Conservation (phyloP, 2,113 vertebrate species). For the Polypterus senegalus region DNA sequence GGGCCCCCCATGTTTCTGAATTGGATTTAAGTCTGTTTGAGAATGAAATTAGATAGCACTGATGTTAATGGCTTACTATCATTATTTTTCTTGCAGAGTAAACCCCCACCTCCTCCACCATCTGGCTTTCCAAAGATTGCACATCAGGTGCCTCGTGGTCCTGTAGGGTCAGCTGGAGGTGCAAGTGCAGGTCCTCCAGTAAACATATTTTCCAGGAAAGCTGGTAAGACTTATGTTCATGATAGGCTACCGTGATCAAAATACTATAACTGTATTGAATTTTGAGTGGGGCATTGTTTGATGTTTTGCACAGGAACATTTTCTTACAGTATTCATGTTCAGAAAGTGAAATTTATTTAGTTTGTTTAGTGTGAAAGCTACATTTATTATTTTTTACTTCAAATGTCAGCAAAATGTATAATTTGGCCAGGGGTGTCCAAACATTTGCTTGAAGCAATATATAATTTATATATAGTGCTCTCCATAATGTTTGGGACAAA, state of each 20-base stretch:
- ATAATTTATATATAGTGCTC: no score
- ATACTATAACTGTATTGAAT: background rate
- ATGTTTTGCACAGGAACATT: background rate
- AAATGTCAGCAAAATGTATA: no score
- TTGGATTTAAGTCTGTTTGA: no score
- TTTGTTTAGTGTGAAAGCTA: no score
- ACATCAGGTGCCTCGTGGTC: conserved; percentile 39
- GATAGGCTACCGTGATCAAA: fast-evolving
- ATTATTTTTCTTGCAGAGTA: conserved; percentile 48
- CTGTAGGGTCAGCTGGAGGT: conserved; percentile 31
- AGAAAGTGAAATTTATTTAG: background rate
- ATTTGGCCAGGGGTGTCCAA: no score
- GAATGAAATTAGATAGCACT: no score
- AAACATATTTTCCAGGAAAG: conserved; percentile 87
- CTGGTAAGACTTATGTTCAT: conserved; percentile 49
- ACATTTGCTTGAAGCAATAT: no score
- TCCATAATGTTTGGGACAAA: no score
- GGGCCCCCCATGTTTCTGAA: no score
- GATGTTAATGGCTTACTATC: no score
- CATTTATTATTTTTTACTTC: no score
- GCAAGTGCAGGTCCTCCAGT: conserved; percentile 37
- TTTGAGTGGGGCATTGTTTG: background rate
- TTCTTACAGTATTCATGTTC: background rate
- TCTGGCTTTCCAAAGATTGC: conserved; percentile 59
- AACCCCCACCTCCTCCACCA: conserved; percentile 77